Evolutionary conservation across 2,113 vertebrate species (phyloP), one percentile per base, ranked within the genome.

Genomic region (Sinocyclocheilus maitianheensis): DNA sequence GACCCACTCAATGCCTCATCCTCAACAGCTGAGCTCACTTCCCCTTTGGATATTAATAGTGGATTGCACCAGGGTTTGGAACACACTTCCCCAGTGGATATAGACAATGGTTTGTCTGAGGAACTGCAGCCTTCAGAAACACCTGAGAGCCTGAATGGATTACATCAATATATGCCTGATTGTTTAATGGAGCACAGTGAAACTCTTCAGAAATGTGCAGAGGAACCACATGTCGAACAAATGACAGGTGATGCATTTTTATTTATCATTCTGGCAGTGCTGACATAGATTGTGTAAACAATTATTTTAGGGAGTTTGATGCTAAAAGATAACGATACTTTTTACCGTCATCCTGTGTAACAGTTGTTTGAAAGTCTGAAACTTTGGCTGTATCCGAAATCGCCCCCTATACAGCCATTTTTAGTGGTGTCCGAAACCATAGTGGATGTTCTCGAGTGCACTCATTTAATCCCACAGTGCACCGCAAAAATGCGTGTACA

Each of bases 11-110:
- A 11, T n/a, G 34, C 40, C 65, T 82, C 77, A 3, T 24, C 83
- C 16, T 76, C 62, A 81, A 60, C 53, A 10, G 7, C n/a, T 71
- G 79, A 88, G 40, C 43, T 76, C 18, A 84, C 83, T 75, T 83
- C 79, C 75, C 67, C 37, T 63, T 40, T 76, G 84, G 84, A 84
- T 81, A 55, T 58, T 63, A 87, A 76, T 24, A 76, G 75, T 85
- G 87, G 74, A 67, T 62, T 46, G 34, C 30, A 20, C 13, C 55
- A 72, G 40, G 6, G 46, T 43, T 51, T 48, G 14, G 58, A 75
- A 60, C 4, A 14, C 81, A 37, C n/a, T 51, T 80, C 74, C 69
- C 12, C 67, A 48, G 65, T 74, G 58, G 89, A 88, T 53, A 75
- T 71, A 30, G 78, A 77, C 40, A 78, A 69, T 71, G 63, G 34